Evolutionary conservation across 2,113 vertebrate species (phyloP).

Genomic region (Bubo bubo): DNA sequence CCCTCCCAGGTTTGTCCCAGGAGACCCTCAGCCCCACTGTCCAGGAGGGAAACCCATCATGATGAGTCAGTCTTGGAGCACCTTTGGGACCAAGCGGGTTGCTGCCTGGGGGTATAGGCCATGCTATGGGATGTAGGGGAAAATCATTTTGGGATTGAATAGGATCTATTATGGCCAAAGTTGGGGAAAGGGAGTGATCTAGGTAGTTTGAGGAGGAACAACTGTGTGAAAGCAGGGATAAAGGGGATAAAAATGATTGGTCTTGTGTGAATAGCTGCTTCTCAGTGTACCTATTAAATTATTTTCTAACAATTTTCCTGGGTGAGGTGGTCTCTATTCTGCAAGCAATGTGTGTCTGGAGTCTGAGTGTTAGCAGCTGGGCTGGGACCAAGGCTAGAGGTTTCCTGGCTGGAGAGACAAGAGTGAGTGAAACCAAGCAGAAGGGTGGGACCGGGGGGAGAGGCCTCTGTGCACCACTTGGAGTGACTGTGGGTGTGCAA

Average conservation of each 20-base stretch:
- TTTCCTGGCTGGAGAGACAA: background rate
- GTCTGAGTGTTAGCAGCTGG: background rate
- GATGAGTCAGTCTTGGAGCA: background rate
- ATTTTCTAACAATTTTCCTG: background rate
- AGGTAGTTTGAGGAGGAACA: background rate
- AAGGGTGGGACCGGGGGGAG: background rate
- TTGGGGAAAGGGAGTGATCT: background rate
- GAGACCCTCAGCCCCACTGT: rapidly evolving
- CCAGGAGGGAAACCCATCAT: background rate
- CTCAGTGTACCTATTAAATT: background rate
- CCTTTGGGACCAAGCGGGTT: rapidly evolving
- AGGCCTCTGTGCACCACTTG: background rate
- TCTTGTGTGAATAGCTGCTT: background rate
- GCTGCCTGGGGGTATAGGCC: background rate
- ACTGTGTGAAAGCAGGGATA: rapidly evolving
- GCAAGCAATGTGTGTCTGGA: background rate
- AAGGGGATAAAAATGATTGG: background rate
- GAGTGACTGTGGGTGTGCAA: background rate
- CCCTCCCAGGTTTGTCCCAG: background rate
- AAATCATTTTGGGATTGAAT: background rate
- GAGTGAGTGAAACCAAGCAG: background rate
- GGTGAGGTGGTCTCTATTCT: background rate
- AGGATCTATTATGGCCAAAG: background rate
- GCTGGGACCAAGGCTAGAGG: background rate
- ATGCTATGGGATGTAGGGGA: background rate